Evolutionary conservation across 2,888 invertebrate genomes (phyloP).

Genomic region (Crepidodera aurea): DNA sequence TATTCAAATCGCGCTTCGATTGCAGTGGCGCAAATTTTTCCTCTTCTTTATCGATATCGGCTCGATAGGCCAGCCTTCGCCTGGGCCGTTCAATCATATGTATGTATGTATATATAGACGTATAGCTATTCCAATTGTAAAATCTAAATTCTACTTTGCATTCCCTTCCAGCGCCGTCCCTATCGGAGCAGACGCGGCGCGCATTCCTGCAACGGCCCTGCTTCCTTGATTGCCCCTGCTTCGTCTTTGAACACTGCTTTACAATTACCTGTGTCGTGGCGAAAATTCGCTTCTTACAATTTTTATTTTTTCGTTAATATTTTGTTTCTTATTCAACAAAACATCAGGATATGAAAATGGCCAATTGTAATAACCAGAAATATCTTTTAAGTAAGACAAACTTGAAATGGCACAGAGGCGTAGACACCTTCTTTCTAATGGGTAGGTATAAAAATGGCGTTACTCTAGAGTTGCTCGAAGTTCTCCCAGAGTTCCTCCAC

Average conservation of each 20-base stretch:
- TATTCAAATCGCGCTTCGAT: slow-evolving; percentile 64
- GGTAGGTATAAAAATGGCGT: too few species aligned
- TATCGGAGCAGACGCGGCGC: slow-evolving; percentile 24
- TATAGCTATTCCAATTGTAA: slow-evolving; percentile 62
- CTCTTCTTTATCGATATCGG: slow-evolving; percentile 49
- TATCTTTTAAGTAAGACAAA: too few species aligned
- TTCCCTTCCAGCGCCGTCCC: slow-evolving; percentile 56
- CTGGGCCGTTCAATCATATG: slow-evolving; percentile 58
- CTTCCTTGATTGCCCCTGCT: slow-evolving; percentile 25
- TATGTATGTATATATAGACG: slow-evolving; percentile 52
- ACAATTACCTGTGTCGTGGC: slow-evolving; percentile 20
- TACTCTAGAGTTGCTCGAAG: too few species aligned
- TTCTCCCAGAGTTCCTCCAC: too few species aligned
- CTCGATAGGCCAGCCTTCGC: slow-evolving; percentile 44
- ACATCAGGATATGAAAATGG: too few species aligned
- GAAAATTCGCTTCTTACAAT: too few species aligned
- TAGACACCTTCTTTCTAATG: too few species aligned
- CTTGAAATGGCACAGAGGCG: too few species aligned
- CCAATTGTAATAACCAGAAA: too few species aligned
- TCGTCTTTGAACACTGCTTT: slow-evolving; percentile 10
- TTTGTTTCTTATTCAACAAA: too few species aligned
- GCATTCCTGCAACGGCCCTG: slow-evolving; percentile 22
- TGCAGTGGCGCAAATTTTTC: slow-evolving; percentile 59
- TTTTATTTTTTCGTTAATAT: too few species aligned
- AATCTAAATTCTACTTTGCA: slow-evolving; percentile 62